Evolutionary conservation across 2,888 invertebrate species (phyloP).

Genomic region (Acanthoscelides obtectus): DNA sequence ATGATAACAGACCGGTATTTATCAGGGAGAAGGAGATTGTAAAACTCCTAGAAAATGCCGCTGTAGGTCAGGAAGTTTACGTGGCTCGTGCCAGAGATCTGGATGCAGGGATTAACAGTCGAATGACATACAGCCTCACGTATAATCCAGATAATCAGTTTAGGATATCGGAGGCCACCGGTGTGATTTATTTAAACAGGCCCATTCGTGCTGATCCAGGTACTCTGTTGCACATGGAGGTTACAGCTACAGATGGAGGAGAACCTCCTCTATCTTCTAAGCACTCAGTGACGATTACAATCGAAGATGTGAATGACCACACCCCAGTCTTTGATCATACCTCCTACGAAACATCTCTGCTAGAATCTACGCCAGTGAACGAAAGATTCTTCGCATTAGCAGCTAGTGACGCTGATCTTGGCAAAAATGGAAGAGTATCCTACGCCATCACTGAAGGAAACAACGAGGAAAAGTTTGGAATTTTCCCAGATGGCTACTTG

Average conservation of each 20-base stretch:
- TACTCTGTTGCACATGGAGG: conserved; percentile 66
- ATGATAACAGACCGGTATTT: conserved; percentile 87
- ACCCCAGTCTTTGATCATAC: conserved; percentile 91
- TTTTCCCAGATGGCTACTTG: conserved; percentile 91
- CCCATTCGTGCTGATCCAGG: conserved; percentile 74
- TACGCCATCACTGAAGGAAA: conserved; percentile 87
- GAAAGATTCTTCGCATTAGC: conserved; percentile 84
- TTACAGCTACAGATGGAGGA: conserved; percentile 83
- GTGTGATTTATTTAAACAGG: conserved; percentile 82
- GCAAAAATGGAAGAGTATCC: conserved; percentile 70
- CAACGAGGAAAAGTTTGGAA: conserved; percentile 78
- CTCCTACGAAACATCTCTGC: conserved; percentile 86
- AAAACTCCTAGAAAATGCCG: conserved; percentile 79
- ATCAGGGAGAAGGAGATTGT: conserved; percentile 75
- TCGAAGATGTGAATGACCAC: conserved; percentile 92
- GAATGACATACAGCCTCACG: conserved; percentile 74
- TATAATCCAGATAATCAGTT: conserved; percentile 79
- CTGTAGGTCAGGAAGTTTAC: conserved; percentile 90
- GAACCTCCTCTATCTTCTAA: conserved; percentile 69
- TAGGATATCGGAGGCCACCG: conserved; percentile 78
- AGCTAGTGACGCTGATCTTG: conserved; percentile 85
- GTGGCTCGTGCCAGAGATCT: conserved; percentile 81
- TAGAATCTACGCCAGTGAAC: conserved; percentile 88
- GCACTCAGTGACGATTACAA: conserved; percentile 64
- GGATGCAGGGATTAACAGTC: conserved; percentile 85